Conservation (phyloP, 2,888 invertebrate species). For the Trimorus sp. region DNA sequence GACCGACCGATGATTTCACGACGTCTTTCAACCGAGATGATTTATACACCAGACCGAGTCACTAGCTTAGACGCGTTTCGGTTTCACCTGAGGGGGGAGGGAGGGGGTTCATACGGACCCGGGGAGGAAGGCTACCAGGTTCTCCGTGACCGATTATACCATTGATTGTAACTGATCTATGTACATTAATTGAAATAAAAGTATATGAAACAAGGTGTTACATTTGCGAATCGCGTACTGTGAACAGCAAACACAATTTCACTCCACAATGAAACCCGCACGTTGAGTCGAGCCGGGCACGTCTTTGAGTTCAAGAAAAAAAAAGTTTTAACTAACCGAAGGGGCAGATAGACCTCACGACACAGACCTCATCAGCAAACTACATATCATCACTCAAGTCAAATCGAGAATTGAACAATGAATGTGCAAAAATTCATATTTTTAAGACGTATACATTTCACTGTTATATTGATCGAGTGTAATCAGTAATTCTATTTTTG, state of each 20-base stretch:
- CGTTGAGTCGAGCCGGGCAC: no score
- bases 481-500: constrained; percentile 65
- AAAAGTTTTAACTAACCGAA: neutral
- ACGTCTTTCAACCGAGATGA: constrained; percentile 24
- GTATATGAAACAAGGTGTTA: constrained; percentile 62
- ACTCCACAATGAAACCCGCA: constrained; percentile 38
- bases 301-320: constrained; percentile 1
- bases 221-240: constrained; percentile 43
- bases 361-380: constrained; percentile 64
- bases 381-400: constrained; percentile 65
- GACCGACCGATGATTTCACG: neutral
- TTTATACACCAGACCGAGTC: constrained; percentile 28
- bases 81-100: constrained; percentile 12
- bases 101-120: neutral
- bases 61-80: constrained; percentile 42
- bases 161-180: constrained; percentile 62
- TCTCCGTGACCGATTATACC: constrained; percentile 38
- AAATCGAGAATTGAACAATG: constrained; percentile 50
- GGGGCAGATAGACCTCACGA: constrained; percentile 48
- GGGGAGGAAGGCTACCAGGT: constrained; percentile 7
- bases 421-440: constrained; percentile 63
- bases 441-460: constrained; percentile 64
- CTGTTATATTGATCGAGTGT: constrained; percentile 62
- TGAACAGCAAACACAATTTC: constrained; percentile 47
- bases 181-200: constrained; percentile 65